A percentile compares a stretch with the other conserved stretches of the same genome.
Conservation (phyloP, 1,140 invertebrate genomes). For the Euwallacea fornicatus region DNA sequence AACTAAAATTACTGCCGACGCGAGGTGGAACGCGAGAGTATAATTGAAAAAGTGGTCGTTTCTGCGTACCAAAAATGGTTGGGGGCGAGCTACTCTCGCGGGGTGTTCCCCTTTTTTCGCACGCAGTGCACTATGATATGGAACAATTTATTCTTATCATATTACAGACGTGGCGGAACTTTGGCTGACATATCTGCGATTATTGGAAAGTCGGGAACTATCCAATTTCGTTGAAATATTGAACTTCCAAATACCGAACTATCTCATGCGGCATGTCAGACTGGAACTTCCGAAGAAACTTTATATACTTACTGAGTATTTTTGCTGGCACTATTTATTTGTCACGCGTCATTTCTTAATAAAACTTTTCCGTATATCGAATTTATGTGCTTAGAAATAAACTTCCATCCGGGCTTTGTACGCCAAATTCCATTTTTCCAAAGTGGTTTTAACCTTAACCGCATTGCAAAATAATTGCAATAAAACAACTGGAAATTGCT, state of each 20-base stretch:
- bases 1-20: too few relatives aligned
- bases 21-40: too few relatives aligned
- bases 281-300: neutral
- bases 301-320: neutral
- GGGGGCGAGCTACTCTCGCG: too few relatives aligned
- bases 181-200: too few relatives aligned
- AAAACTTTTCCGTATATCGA: neutral
- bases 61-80: too few relatives aligned
- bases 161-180: too few relatives aligned
- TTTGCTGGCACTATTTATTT: neutral
- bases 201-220: neutral
- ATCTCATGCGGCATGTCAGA: neutral
- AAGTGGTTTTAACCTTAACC: neutral
- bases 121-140: too few relatives aligned
- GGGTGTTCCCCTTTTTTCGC: too few relatives aligned
- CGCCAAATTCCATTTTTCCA: too few relatives aligned
- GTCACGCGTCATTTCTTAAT: neutral
- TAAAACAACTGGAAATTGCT: neutral
- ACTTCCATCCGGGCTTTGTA: neutral
- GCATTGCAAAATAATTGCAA: neutral
- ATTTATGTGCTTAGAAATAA: neutral
- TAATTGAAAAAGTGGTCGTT: too few relatives aligned
- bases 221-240: conserved; percentile 2
- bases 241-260: neutral
- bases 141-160: too few relatives aligned